Base-by-base conservation (phyloP, 2,888 invertebrate species). In the Nycteola revayana region DNA sequence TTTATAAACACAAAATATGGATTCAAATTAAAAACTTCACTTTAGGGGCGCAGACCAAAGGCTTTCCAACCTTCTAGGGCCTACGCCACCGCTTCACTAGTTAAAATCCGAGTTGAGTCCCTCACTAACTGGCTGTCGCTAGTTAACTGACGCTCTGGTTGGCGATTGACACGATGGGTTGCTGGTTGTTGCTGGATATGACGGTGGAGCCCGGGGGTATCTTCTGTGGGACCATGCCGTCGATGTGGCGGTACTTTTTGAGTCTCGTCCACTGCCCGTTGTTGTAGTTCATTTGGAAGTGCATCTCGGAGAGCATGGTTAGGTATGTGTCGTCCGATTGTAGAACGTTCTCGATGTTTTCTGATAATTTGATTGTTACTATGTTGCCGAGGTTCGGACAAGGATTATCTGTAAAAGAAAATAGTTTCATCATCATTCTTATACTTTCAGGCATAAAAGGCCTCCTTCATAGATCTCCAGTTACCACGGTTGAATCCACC, bases 271-370 rank as follows among this genome's bases (percentile, higher is more conserved):
- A 99, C 74, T 98, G 98, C 80, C 98, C 98, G 32, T 96, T 98
- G 70, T 95, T 95, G 85, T 98, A 98, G 86, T 99, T 98, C 96
- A 99, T 96, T 78, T 98, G 97, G 92, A 99, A 98, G 82, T 97
- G 97, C 49, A 96, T 98, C 79, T 98, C 98, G 0, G 95, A 95
- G 31, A 95, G 84, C 94, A 96, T 94, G 0, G 93, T 92, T 10
- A 91, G 86, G 61, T 93, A 93, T 0, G 94, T 93, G 49, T 96
- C 96, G 75, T 98, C 97, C 0, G 94, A 90, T 68, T 97, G 96
- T 7, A 93, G 90, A 0, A 98, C 94, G 57, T 94, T 94, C 77
- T 98, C 98, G 62, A 91, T 94, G 71, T 95, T 94, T 79, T 99
- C 98, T 25, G 96, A 96, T 36, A 99, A 89, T 82, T 98, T 97